Base-by-base conservation (phyloP, 1,140 invertebrate species). In the Penaeus japonicus region DNA sequence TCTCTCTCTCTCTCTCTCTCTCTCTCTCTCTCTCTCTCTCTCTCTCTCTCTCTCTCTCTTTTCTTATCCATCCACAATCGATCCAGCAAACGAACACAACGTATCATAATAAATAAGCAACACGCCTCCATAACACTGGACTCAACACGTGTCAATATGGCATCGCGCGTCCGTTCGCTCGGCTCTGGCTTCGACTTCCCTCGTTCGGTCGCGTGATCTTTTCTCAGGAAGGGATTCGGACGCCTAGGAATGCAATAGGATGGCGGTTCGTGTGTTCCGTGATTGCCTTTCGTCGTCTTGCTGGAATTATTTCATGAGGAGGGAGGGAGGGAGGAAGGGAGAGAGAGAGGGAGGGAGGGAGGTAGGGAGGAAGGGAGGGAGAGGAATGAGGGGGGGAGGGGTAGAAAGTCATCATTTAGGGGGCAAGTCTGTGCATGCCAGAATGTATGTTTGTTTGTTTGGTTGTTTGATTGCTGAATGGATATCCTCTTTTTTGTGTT, bases 81-180 rank as follows among this genome's bases (percentile, higher is more conserved):
- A 79, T 79, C n/a, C n/a, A 53, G 77, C 54, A 79, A 54, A 79
- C 47, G 39, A 53, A 79, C 53, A 79, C 53, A 53, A 53, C 39
- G 17, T 15, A 17, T 53, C 77, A 79, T 53, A 79, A 79, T 53
- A 53, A 53, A 79, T 53, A 53, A 53, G 54, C 32, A 39, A 79
- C 35, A 53, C 12, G 20, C 20, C 20, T 53, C 77, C 77, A 79
- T 79, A 79, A 79, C 77, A 79, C 39, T 22, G 77, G 24, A 79
- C 77, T 79, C 77, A 79, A 53, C 18, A 18, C 22, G 15, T 79
- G 77, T 79, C 77, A 79, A 79, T 79, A 79, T 53, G n/a, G 20
- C 77, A 3, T 7, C 39, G 77, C 53, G 17, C 77, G 39, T 18
- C 27, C 39, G 7, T 47, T 47, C 47, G 4, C 10, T 12, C 15